phyloP scores from a whole-genome alignment of 2,113 vertebrate species.

The Bufo bufo region DNA sequence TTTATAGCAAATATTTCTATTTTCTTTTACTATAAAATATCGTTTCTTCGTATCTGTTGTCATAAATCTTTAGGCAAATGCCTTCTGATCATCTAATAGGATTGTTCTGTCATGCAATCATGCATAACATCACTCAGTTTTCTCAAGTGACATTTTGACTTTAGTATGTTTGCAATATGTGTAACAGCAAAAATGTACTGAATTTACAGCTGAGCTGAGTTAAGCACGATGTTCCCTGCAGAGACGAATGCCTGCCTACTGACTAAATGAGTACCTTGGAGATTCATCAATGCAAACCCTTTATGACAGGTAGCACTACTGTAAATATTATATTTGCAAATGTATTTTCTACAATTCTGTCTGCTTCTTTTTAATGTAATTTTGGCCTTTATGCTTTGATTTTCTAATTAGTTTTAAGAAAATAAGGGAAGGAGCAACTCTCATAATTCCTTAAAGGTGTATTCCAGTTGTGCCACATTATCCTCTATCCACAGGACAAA shows the following conservation, averaged over 20 bases:
- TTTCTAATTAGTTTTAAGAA: background rate
- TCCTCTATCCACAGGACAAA: too few relatives aligned
- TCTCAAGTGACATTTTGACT: constrained; percentile 38
- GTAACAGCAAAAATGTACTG: constrained; percentile 31
- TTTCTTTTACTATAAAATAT: background rate
- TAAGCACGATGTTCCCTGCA: constrained; percentile 13
- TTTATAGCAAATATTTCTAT: background rate
- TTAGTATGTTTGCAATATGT: constrained; percentile 48
- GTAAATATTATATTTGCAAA: constrained; percentile 24
- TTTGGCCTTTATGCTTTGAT: background rate
- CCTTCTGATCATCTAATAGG: constrained; percentile 3
- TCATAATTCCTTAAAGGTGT: background rate
- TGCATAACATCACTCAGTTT: constrained; percentile 16
- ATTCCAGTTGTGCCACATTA: too few relatives aligned
- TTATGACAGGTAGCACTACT: constrained; percentile 40
- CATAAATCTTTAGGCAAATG: constrained; percentile 28
- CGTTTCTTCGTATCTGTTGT: background rate
- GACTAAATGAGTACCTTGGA: background rate
- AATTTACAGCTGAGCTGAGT: constrained; percentile 44
- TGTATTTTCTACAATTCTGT: background rate
- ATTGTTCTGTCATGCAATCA: constrained; percentile 31
- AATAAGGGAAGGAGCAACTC: background rate
- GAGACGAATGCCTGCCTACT: constrained; percentile 27
- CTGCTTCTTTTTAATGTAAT: constrained; percentile 10
- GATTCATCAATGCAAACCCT: constrained; percentile 17